Evolutionary conservation across 2,888 invertebrate genomes (phyloP), one percentile per base, ranked within the genome.

Genomic region (Timema cristinae): DNA sequence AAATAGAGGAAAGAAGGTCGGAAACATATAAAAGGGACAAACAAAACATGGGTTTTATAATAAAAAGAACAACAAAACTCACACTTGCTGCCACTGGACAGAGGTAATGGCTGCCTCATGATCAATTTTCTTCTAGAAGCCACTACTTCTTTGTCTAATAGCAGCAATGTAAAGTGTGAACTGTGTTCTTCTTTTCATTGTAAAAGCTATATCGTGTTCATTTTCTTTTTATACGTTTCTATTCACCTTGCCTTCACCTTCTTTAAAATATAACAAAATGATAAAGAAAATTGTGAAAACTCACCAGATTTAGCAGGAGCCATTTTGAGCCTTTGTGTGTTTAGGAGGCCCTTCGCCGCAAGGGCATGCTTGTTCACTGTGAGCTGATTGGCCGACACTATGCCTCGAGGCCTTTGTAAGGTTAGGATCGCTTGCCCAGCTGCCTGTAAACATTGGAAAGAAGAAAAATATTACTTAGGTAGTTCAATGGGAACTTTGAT

Each of bases 351-450:
- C 73, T 80, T 77, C 67, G 80, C 77, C 47, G 81, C 76, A 59
- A 79, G 67, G 68, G 79, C 72, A 79, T 79, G 70, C 49, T 72
- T 72, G 50, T 61, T 73, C 32, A 15, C 69, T 51, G 69, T n/a
- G 48, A 52, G 16, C 16, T 70, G 72, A n/a, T 69, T 73, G n/a
- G 67, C 50, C 11, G 66, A n/a, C 32, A 71, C 66, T 9, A 73
- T 51, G 11, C 72, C 67, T 77, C 82, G 79, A 66, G 81, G 81
- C 77, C 82, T 80, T 74, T 81, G 82, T 76, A 82, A 79, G 7
- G 70, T 70, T 66, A 82, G 80, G 76, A 82, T 81, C 59, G 81
- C 79, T 74, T 80, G 81, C 51, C 80, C 81, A 73, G 80, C 79
- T 81, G 51, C 63, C 71, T n/a, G n/a, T n/a, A n/a, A n/a, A n/a